Percentiles rank a stretch among this genome's conserved stretches.
These are phyloP conservation scores for Smutsia gigantea DNA, from an alignment of 2,797 vertebrate species.

Conservation along the genomic window DNA sequence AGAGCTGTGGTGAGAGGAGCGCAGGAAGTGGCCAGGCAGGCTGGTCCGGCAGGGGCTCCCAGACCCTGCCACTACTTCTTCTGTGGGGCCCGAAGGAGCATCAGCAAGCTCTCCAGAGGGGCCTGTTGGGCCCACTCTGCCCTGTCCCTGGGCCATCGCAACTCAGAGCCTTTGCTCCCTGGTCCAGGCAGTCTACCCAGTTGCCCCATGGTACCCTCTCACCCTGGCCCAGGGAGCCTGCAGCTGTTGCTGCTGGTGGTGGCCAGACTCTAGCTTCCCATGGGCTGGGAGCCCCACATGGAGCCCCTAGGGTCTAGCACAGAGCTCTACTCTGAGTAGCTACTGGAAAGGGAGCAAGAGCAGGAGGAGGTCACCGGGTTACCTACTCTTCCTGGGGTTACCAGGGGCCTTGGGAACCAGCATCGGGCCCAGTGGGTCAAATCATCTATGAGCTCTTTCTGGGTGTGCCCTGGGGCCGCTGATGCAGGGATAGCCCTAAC, in stretches of 20 bases:
- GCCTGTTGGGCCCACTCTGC: background rate
- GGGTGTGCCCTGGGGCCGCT: conserved; percentile 57
- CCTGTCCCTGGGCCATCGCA: background rate
- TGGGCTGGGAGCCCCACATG: background rate
- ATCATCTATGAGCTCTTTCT: conserved; percentile 35
- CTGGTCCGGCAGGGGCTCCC: background rate
- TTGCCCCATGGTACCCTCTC: background rate
- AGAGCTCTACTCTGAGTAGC: background rate
- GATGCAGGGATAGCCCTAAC: conserved; percentile 71
- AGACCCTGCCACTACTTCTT: background rate
- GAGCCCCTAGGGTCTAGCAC: background rate
- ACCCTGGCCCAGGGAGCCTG: background rate
- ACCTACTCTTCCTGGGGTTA: background rate
- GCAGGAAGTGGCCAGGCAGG: background rate
- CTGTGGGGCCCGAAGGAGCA: background rate
- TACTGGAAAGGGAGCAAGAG: background rate
- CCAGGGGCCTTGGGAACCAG: background rate
- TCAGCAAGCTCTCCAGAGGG: background rate
- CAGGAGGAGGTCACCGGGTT: background rate
- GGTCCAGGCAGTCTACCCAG: background rate
- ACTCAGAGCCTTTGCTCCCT: background rate
- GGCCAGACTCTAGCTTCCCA: background rate
- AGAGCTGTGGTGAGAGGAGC: background rate
- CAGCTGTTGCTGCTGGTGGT: background rate
- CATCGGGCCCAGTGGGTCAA: conserved; percentile 49